Conservation (phyloP, 2,113 vertebrate genomes). For the Campylomormyrus numenius region DNA sequence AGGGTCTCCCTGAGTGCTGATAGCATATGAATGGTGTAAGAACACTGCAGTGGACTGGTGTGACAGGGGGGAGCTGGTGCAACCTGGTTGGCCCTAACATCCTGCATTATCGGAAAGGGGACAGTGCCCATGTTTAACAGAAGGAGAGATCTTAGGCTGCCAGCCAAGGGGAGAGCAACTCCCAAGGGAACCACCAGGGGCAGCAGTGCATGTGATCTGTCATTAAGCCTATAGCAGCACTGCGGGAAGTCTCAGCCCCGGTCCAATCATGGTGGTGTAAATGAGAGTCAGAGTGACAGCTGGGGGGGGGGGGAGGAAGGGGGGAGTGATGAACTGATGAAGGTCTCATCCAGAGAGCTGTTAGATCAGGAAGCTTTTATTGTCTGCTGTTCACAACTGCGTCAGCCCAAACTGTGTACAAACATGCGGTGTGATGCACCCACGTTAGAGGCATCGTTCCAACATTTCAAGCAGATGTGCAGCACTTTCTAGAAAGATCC, state of each 20-base stretch:
- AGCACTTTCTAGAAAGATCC: background rate
- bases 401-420: background rate
- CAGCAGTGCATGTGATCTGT: background rate
- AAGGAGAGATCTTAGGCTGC: background rate
- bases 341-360: background rate
- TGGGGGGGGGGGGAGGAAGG: background rate
- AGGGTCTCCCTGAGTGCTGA: background rate
- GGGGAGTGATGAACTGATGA: slow-evolving; percentile 18
- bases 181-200: background rate
- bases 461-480: background rate
- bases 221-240: slow-evolving; percentile 14
- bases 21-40: background rate
- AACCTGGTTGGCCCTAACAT: background rate
- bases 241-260: slow-evolving; percentile 15
- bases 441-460: background rate
- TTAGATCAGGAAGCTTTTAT: background rate
- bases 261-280: slow-evolving; percentile 23
- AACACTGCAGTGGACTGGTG: background rate
- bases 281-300: slow-evolving; percentile 28
- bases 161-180: background rate
- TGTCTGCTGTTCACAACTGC: background rate
- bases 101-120: background rate
- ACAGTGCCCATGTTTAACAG: background rate
- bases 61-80: background rate
- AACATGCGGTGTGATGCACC: background rate